phyloP scores from a whole-genome alignment of 2,113 vertebrate species.

The Tetrax tetrax region DNA sequence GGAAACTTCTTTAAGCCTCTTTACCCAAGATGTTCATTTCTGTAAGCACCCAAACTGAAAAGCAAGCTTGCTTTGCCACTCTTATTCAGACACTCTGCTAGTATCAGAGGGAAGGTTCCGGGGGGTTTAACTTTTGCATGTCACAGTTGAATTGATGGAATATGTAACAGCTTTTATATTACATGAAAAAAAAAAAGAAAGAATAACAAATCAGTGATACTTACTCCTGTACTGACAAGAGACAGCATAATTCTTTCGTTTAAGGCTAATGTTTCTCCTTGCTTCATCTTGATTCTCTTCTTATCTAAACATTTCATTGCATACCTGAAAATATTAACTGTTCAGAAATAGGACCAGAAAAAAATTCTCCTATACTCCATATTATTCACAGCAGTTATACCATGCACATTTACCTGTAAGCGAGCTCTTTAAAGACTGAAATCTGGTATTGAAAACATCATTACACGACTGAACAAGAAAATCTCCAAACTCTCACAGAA shows the following conservation, averaged over 20 bases:
- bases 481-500: background rate
- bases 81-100: background rate
- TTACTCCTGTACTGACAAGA: conserved; percentile 96
- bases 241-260: conserved; percentile 99
- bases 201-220: conserved; percentile 33
- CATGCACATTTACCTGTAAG: background rate
- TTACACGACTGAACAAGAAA: background rate
- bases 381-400: background rate
- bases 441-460: background rate
- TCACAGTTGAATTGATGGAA: background rate
- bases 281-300: conserved; percentile 99
- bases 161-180: background rate
- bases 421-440: background rate
- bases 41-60: background rate
- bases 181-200: background rate
- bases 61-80: background rate
- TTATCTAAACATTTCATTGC: conserved; percentile 99
- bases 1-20: background rate
- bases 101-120: background rate
- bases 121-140: background rate
- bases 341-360: background rate
- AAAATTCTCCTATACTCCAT: background rate
- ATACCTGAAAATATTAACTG: conserved; percentile 80
- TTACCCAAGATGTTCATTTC: background rate
- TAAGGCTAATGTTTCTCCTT: conserved; percentile 95